phyloP scores from a whole-genome alignment of 2,113 vertebrate species.

The Shinisaurus crocodilurus region DNA sequence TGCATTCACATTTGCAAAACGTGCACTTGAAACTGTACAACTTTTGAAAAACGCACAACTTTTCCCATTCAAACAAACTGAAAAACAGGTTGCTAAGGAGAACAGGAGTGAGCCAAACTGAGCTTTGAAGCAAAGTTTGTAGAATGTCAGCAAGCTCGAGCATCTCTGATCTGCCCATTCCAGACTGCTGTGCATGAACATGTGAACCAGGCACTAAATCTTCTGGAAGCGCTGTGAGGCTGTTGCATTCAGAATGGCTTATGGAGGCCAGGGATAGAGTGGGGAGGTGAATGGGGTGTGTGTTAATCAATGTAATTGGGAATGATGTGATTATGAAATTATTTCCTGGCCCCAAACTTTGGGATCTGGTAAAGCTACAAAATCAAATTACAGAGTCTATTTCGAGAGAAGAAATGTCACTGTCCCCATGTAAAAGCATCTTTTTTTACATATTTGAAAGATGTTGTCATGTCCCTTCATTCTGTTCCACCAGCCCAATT shows the following conservation, averaged over 20 bases:
- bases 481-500: background rate
- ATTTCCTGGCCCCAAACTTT: background rate
- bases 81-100: too few relatives aligned
- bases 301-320: too few relatives aligned
- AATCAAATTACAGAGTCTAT: too few relatives aligned
- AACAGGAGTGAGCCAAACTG: too few relatives aligned
- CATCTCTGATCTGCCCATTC: too few relatives aligned
- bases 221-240: background rate
- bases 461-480: background rate
- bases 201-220: background rate
- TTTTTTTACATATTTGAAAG: background rate
- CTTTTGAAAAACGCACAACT: too few relatives aligned
- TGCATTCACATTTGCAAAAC: too few relatives aligned
- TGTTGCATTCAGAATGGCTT: background rate
- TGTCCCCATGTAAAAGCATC: background rate
- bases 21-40: too few relatives aligned
- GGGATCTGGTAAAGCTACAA: background rate
- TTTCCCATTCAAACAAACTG: too few relatives aligned
- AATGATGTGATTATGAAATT: background rate
- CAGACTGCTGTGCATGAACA: too few relatives aligned
- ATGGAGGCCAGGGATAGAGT: background rate
- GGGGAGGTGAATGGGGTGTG: background rate
- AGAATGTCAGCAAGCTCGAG: too few relatives aligned
- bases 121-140: too few relatives aligned
- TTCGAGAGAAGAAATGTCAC: background rate